These are phyloP conservation scores for Camponotus floridanus DNA, from an alignment of 1,140 invertebrate genomes.

Conservation along the genomic window DNA sequence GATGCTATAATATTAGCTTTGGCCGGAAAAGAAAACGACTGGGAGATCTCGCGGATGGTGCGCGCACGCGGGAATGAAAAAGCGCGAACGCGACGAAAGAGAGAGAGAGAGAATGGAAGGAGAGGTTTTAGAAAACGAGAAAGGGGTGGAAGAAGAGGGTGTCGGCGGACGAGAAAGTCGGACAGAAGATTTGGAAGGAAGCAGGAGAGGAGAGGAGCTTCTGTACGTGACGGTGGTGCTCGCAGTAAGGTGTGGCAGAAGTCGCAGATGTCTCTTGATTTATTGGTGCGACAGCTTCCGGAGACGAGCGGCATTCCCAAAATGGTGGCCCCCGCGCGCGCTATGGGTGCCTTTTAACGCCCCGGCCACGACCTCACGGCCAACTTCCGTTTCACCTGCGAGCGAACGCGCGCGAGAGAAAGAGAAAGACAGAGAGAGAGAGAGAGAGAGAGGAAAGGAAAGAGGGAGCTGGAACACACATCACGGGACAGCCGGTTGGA, in stretches of 20 bases:
- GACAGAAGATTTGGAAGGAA: constrained; percentile 59
- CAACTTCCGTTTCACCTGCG: constrained; percentile 69
- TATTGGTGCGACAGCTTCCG: constrained; percentile 76
- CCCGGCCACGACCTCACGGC: constrained; percentile 25
- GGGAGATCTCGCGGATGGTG: not conserved
- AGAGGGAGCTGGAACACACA: not conserved
- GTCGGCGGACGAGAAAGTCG: constrained; percentile 39
- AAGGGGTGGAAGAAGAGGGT: constrained; percentile 13
- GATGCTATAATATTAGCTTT: constrained; percentile 72
- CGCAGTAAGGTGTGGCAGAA: constrained; percentile 75
- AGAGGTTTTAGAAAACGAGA: constrained; percentile 20
- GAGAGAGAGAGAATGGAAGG: constrained; percentile 32
- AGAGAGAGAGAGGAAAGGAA: not conserved
- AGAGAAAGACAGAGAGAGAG: not conserved
- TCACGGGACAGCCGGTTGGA: not conserved
- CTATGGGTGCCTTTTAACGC: constrained; percentile 33
- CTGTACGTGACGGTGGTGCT: constrained; percentile 73
- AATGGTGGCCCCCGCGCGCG: constrained; percentile 64
- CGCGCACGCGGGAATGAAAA: not conserved
- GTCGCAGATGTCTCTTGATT: constrained; percentile 78
- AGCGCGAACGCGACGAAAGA: not conserved
- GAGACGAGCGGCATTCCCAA: constrained; percentile 75
- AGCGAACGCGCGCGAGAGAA: not conserved
- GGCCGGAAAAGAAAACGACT: constrained; percentile 28
- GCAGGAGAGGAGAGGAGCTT: constrained; percentile 69